Conservation (phyloP, 1,140 invertebrate genomes). For the Calycopis cecrops region DNA sequence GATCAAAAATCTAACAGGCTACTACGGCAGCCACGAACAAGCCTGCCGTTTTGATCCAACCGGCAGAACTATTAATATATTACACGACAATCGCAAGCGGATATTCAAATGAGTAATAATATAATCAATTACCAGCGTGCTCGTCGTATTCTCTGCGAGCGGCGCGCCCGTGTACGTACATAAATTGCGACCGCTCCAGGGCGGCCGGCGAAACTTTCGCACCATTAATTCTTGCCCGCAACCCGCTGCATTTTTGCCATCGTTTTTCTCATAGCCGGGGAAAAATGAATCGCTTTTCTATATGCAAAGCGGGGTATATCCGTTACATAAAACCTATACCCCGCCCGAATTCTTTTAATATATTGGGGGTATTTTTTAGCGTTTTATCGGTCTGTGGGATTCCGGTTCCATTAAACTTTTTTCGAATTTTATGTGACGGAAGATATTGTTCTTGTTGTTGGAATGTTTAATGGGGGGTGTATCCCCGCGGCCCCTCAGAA, state of each 20-base stretch:
- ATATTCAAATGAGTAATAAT: too few relatives aligned
- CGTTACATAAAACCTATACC: slow-evolving; percentile 49
- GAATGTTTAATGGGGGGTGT: slow-evolving; percentile 39
- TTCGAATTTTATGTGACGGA: slow-evolving; percentile 68
- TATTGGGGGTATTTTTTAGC: slow-evolving; percentile 57
- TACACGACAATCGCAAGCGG: too few relatives aligned
- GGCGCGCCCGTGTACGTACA: slow-evolving; percentile 32
- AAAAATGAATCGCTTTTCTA: slow-evolving; percentile 56
- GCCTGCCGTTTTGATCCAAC: too few relatives aligned
- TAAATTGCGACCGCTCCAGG: slow-evolving; percentile 34
- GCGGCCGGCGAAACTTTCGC: slow-evolving; percentile 43
- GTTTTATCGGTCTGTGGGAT: slow-evolving; percentile 60
- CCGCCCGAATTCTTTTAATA: slow-evolving; percentile 56
- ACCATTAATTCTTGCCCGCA: slow-evolving; percentile 59
- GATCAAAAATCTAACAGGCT: too few relatives aligned
- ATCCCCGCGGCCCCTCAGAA: slow-evolving; percentile 23
- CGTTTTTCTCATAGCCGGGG: slow-evolving; percentile 35
- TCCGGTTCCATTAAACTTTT: slow-evolving; percentile 65
- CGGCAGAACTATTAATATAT: too few relatives aligned
- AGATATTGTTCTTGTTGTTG: slow-evolving; percentile 64
- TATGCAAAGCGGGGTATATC: slow-evolving; percentile 50
- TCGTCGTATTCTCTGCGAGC: slow-evolving; percentile 11
- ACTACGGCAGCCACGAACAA: too few relatives aligned
- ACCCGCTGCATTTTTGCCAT: slow-evolving; percentile 58
- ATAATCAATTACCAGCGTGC: too few relatives aligned